These are phyloP conservation scores for Trachelipus rathkii DNA, from an alignment of 1,140 invertebrate genomes.

Conservation along the genomic window DNA sequence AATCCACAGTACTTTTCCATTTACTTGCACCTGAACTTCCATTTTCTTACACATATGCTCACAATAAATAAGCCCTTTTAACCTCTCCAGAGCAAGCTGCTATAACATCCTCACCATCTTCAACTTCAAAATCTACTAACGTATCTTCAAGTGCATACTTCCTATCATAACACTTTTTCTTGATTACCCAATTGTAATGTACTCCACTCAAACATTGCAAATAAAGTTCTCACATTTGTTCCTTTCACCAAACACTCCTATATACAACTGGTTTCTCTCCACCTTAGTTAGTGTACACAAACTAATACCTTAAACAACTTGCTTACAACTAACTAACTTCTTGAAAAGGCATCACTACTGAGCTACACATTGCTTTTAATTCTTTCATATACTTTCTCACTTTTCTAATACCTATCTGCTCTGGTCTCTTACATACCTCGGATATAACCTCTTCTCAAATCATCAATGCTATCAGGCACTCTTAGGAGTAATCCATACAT, in stretches of 20 bases:
- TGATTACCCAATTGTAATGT: background rate
- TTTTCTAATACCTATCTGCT: too few species aligned
- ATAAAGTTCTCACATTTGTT: background rate
- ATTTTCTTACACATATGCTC: too few species aligned
- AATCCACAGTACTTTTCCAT: too few species aligned
- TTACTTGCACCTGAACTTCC: too few species aligned
- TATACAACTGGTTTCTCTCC: constrained; percentile 1
- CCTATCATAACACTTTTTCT: too few species aligned
- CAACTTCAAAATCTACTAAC: too few species aligned
- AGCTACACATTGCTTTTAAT: background rate
- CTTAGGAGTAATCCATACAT: background rate
- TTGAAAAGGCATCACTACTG: background rate
- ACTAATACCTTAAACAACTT: background rate
- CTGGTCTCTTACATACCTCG: background rate
- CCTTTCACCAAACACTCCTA: background rate
- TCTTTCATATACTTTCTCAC: background rate
- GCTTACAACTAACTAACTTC: background rate
- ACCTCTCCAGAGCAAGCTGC: too few species aligned
- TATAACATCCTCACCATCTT: too few species aligned
- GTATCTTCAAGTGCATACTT: too few species aligned
- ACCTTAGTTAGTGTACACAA: constrained; percentile 13
- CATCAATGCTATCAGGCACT: background rate
- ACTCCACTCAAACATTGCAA: background rate
- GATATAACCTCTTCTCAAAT: background rate
- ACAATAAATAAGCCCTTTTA: too few species aligned